Evolutionary conservation across 2,888 invertebrate genomes (phyloP).

Genomic region (Cyclophora punctaria): DNA sequence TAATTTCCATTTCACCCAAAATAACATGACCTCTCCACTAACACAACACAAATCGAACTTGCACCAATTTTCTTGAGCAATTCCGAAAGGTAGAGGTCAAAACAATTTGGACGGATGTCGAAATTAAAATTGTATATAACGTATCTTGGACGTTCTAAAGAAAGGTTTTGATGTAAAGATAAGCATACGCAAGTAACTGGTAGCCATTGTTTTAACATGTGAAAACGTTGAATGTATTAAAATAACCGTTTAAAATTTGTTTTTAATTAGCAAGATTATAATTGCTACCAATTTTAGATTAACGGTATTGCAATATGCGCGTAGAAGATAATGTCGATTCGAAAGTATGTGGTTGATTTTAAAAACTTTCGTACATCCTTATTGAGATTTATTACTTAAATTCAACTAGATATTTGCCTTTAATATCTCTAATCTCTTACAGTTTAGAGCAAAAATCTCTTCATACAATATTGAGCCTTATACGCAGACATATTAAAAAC

Average conservation of each 20-base stretch:
- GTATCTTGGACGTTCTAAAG: conserved; percentile 46
- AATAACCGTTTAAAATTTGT: conserved; percentile 54
- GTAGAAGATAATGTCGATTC: no score
- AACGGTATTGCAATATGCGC: no score
- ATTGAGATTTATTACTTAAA: no score
- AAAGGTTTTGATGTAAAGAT: conserved; percentile 64
- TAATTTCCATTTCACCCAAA: conserved; percentile 24
- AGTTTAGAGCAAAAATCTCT: no score
- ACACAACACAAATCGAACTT: no score
- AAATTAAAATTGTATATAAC: conserved; percentile 63
- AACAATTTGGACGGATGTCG: conserved; percentile 33
- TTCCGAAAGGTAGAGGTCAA: conserved; percentile 16
- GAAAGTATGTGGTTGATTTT: no score
- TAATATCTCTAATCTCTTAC: no score
- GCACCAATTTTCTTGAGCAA: background rate
- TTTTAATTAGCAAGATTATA: conserved; percentile 45
- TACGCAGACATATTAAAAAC: no score
- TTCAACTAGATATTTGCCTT: no score
- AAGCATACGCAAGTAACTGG: conserved; percentile 56
- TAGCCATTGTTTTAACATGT: conserved; percentile 70
- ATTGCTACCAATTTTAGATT: no score
- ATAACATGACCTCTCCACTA: conserved; percentile 3
- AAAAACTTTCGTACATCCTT: no score
- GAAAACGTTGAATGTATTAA: conserved; percentile 56
- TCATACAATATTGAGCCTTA: no score